These are phyloP conservation scores for Melanotaenia boesemani DNA, from an alignment of 2,797 vertebrate genomes.

Conservation along the genomic window DNA sequence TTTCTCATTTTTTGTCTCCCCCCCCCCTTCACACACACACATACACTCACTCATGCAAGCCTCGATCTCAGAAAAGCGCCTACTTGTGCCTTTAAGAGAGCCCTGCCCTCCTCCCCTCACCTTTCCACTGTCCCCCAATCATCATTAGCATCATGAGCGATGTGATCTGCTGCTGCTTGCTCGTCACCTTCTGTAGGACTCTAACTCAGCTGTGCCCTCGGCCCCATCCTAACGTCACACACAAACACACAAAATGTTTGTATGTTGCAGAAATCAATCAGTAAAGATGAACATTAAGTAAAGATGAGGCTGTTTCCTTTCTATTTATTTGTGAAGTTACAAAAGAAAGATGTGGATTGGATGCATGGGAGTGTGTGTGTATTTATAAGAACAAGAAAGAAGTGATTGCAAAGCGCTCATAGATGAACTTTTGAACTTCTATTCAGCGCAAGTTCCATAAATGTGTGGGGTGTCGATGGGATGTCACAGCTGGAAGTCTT, in stretches of 20 bases:
- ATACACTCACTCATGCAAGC: constrained; percentile 61
- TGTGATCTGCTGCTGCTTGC: constrained; percentile 74
- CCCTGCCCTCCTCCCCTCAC: constrained; percentile 34
- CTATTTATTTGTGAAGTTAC: constrained; percentile 6
- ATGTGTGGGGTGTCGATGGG: background rate
- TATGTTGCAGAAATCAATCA: constrained; percentile 92
- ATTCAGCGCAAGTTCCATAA: background rate
- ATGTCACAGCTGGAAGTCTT: constrained; percentile 25
- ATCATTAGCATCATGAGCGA: constrained; percentile 52
- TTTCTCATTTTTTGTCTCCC: constrained; percentile 26
- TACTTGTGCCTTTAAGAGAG: constrained; percentile 92
- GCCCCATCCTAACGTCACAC: background rate
- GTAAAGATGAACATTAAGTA: constrained; percentile 83
- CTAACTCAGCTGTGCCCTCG: constrained; percentile 36
- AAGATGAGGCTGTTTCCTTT: constrained; percentile 46
- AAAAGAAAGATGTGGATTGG: background rate
- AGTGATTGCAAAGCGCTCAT: background rate
- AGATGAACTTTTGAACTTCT: constrained; percentile 17
- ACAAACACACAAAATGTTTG: constrained; percentile 76
- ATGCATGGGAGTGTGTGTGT: background rate
- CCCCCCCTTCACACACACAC: constrained; percentile 71
- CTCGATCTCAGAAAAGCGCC: constrained; percentile 85
- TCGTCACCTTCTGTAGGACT: constrained; percentile 80
- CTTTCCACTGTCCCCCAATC: constrained; percentile 49
- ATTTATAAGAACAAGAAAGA: background rate